Evolutionary conservation across 2,888 invertebrate genomes (phyloP), one percentile per base, ranked within the genome.

Genomic region (Phyllotreta cruciferae): DNA sequence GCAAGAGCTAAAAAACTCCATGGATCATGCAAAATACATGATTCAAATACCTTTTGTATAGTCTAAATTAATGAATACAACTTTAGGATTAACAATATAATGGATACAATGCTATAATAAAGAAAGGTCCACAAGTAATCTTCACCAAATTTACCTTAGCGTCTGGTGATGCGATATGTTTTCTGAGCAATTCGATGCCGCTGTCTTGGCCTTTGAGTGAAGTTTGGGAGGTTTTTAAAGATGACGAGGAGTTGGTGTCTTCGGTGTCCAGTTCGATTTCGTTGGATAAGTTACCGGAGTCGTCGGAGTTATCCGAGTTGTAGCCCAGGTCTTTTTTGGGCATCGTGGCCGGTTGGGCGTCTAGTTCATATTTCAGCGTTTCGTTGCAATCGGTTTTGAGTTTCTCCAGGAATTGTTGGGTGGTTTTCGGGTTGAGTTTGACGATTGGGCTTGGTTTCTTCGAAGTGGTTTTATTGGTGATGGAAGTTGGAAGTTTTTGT

Each of bases 241-340:
- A 71, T 9, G 66, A 56, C 8, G 73, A 68, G 8, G 69, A 70
- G 54, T 66, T 66, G 6, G 69, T 55, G 10, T 74, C 75, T 42
- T 77, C 77, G 60, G 72, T 73, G 63, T 79, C 78, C 62, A 74
- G 66, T 65, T 88, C 87, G 74, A 87, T 86, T 78, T 90, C 90
- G 76, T 90, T 91, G 54, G 91, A 91, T 71, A 91, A 91, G 80
- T 92, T 91, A 64, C 92, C 92, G 61, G 91, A 91, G 82, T 92
- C 92, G 74, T 92, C 91, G 62, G 91, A 75, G 73, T 90, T 90
- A 73, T 89, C 89, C 5, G 89, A 89, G 69, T 85, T 85, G 70
- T 86, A 85, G 79, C 86, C 76, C 58, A 75, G 61, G 36, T 66
- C 62, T 45, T 68, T 68, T 24, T 72, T 70, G 8, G 60, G 50